Base-by-base conservation (phyloP, 2,888 invertebrate species). In the Cephonodes hylas region DNA sequence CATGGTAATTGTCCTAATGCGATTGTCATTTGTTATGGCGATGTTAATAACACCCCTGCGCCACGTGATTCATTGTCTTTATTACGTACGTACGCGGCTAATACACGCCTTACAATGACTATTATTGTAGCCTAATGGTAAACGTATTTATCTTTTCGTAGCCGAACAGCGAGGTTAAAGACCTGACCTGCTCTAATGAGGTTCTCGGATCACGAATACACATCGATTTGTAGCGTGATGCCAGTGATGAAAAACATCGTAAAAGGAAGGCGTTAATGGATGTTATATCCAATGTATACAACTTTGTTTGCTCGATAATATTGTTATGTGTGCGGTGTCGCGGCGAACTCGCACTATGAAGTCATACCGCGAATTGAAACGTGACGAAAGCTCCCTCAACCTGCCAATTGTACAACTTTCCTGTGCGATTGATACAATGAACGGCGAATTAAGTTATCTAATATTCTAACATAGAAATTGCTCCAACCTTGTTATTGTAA, bases 1-100 rank as follows among this genome's bases (percentile, higher is more conserved):
- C 48, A 48, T 48, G 48, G 25, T 48, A 48, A 48, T 48, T 27
- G 48, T n/a, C 15, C 15, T 48, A 64, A 64, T 63, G 63, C 27
- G 27, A 27, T 63, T 62, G 66, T 66, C 64, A 62, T 63, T 61
- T 60, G 53, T 42, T 61, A 46, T 62, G 31, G 56, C 56, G 62
- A 66, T 62, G 64, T 58, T 60, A 64, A 60, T 63, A 64, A 59
- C 48, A 42, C 48, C 48, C 27, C 8, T 20, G 44, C 44, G 48
- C 25, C 27, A 48, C n/a, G 48, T 48, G 25, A 27, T 15, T 15
- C 48, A 27, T 48, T 44, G 44, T 44, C 44, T 44, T 44, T 18
- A 25, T 48, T 48, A 7, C n/a, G 27, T 15, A 48, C 15, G 25
- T n/a, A 48, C 48, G 27, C 20, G 44, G 44, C 44, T 20, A 10